Base-by-base conservation (phyloP, 2,888 invertebrate genomes). In the Drosophila melanosoma region DNA sequence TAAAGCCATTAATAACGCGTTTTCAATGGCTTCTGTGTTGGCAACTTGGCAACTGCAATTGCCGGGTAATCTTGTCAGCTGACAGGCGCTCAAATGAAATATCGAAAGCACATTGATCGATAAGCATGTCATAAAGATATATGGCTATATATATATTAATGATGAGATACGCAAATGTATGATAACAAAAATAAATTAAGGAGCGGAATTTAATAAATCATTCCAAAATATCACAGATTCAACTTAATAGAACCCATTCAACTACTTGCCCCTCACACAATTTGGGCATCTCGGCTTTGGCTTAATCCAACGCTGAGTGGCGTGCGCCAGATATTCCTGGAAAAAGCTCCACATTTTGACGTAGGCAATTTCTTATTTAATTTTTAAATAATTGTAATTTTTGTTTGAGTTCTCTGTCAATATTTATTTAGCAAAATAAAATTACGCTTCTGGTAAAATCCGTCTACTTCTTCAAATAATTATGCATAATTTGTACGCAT, bases 1-100 rank as follows among this genome's bases (percentile, higher is more conserved):
- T 36, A 45, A 53, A 75, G 75, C 86, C 83, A 88, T 85, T 85
- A 85, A 87, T 89, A 87, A 85, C 79, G 80, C 77, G 73, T 71
- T 74, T 74, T 73, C 70, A 74, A 88, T 89, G 79, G 69, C 76
- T 74, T 81, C 29, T 29, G 61, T 74, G 67, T 61, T 71, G 70
- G 57, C 62, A 53, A 54, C 54, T 26, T 17, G 53, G 56, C 62
- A 51, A 38, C 79, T 36, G 49, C 40, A 53, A 60, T 54, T 64
- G 38, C 26, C 36, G 26, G 26, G 26, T 59, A 66, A 59, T 48
- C 49, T 65, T 59, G 79, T 65, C 74, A 74, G 61, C 42, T 79
- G 61, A 59, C 74, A 73, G 60, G 23, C 52, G 20, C 23, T 33
- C 33, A 12, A 38, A 57, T 79, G 71, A 71, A 49, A 71, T 76